These are phyloP conservation scores for Cochlearius cochlearius DNA, from an alignment of 2,113 vertebrate species.

Conservation along the genomic window DNA sequence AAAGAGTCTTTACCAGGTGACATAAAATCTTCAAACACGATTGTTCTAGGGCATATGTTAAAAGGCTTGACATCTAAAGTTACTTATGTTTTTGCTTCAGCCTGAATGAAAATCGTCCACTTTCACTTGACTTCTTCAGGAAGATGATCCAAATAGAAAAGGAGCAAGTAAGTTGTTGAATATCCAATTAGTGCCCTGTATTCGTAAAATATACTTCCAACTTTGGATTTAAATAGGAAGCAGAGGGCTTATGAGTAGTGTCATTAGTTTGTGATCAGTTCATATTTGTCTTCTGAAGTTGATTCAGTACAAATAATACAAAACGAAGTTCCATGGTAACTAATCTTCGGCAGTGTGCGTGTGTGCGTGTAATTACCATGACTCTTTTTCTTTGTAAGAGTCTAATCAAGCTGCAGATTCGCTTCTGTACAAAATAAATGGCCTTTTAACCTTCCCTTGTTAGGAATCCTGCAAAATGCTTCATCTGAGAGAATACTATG, in stretches of 20 bases:
- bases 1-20: constrained; percentile 87
- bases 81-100: constrained; percentile 65
- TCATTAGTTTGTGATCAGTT: neutral
- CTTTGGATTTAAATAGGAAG: neutral
- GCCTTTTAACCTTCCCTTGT: constrained; percentile 45
- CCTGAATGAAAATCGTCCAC: constrained; percentile 85
- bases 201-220: neutral
- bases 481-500: constrained; percentile 89
- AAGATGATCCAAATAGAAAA: constrained; percentile 94
- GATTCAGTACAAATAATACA: neutral
- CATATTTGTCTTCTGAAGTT: neutral
- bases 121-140: constrained; percentile 89
- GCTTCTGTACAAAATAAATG: constrained; percentile 5
- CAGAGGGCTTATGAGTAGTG: neutral
- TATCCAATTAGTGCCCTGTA: neutral
- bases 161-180: constrained; percentile 82
- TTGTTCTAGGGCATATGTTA: neutral
- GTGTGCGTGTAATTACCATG: neutral
- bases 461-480: constrained; percentile 86
- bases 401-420: constrained; percentile 26
- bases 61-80: neutral
- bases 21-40: neutral
- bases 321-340: constrained; percentile 13
- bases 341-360: neutral
- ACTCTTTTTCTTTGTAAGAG: constrained; percentile 13